Evolutionary conservation across 2,888 invertebrate genomes (phyloP).

Genomic region (Matsumyia berberina): DNA sequence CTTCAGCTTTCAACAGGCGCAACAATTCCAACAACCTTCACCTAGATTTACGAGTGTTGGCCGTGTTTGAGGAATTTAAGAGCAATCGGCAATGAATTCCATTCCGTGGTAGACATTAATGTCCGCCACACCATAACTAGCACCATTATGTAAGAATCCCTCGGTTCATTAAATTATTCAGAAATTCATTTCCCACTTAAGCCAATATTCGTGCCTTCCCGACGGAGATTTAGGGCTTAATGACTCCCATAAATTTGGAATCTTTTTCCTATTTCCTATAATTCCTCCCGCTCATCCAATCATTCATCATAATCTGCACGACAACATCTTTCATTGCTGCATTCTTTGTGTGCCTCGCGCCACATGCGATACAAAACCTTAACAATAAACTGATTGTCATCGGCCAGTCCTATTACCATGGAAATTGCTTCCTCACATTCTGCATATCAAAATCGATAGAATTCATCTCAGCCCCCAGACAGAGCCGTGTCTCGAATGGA

Average conservation of each 20-base stretch:
- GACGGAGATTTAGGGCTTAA: slow-evolving; percentile 20
- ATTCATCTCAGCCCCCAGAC: slow-evolving; percentile 13
- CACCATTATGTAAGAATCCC: neutral
- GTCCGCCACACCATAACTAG: neutral
- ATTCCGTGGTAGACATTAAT: neutral
- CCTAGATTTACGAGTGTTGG: neutral
- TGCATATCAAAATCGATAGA: slow-evolving; percentile 30
- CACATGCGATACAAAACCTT: slow-evolving; percentile 1
- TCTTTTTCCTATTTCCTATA: slow-evolving; percentile 38
- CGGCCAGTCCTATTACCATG: slow-evolving; percentile 35
- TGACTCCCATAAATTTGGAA: slow-evolving; percentile 33
- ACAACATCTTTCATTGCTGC: neutral
- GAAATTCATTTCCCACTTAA: neutral
- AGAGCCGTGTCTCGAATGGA: slow-evolving; percentile 15
- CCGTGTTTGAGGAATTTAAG: neutral
- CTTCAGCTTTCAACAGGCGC: neutral
- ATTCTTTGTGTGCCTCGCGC: neutral
- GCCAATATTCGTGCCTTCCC: neutral
- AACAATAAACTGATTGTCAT: neutral
- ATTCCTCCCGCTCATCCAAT: slow-evolving; percentile 21
- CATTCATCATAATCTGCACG: slow-evolving; percentile 25
- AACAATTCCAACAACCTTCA: neutral
- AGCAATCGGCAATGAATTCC: neutral
- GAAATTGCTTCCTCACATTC: slow-evolving; percentile 40
- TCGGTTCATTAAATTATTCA: neutral